Base-by-base conservation (phyloP, 1,140 invertebrate genomes). In the Aphis craccivora region DNA sequence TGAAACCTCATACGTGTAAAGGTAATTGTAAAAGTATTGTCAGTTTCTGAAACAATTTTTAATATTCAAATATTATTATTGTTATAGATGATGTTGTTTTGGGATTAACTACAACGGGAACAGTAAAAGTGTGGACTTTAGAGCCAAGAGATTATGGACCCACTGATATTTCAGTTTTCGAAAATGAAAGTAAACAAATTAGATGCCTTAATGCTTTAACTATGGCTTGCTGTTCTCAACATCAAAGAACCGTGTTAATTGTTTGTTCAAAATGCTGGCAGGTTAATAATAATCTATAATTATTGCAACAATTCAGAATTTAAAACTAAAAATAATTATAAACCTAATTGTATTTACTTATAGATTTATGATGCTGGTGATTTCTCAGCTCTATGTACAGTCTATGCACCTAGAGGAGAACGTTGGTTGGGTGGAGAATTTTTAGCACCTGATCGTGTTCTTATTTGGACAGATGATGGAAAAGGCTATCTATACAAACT, bases 181-280 rank as follows among this genome's bases (percentile, higher is more conserved):
- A 99, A 95, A 98, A 99, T 95, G 99, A 99, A 95, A 99, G 98
- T 53, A 99, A 99, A 95, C 98, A 98, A 95, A 99, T 99, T 67
- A 96, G 98, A 25, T 99, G 99, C 95, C 95, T 98, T 20, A 99
- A 99, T 96, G 99, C 99, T 9, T 96, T 99, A 45, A 98, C 97
- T 7, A 96, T 99, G 95, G 98, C 98, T 90, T 99, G 99, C 95
- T 99, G 99, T 95, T 96, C 97, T 3, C 98, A 98, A 95, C 99
- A 99, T 95, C 98, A 99, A 95, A 96, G 99, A 88, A 99, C 99
- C 0, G 98, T 99, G 45, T 96, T 99, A 2, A 98, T 99, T 81
- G 98, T 99, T 1, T 99, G 98, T 95, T 97, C 98, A 2, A 99
- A 99, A 95, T 99, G 98, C 95, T 99, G 99, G 98, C 99, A 99